Percentiles rank a stretch among this genome's conserved stretches.
Conservation (phyloP, 30 jellyfish, hydroid and myxozoan genomes). For the Cassiopea andromeda region DNA sequence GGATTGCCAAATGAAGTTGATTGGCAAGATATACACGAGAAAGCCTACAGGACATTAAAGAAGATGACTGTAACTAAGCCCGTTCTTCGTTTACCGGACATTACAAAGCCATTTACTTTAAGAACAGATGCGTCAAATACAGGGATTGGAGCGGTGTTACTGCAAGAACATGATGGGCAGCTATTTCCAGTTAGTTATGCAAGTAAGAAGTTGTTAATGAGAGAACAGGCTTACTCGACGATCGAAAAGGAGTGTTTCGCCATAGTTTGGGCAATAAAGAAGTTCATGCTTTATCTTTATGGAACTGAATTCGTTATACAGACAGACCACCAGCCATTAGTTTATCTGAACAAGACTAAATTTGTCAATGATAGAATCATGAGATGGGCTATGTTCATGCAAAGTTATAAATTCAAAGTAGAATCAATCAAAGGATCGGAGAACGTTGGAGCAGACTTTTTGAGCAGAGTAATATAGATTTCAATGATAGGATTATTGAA, state of each 20-base stretch:
- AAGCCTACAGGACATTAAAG: constrained; percentile 33
- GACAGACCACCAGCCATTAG: constrained; percentile 64
- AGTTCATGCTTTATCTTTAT: constrained; percentile 48
- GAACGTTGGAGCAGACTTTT: too few relatives aligned
- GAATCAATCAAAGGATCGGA: too few relatives aligned
- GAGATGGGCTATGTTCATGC: too few relatives aligned
- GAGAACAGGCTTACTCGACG: constrained; percentile 41
- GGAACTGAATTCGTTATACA: constrained; percentile 48
- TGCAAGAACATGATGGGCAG: constrained; percentile 47
- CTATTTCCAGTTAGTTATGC: constrained; percentile 54
- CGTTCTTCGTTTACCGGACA: constrained; percentile 48
- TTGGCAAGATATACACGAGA: constrained; percentile 44
- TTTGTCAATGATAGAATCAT: too few relatives aligned
- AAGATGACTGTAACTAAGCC: constrained; percentile 34
- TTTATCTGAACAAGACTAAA: too few relatives aligned
- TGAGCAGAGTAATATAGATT: too few relatives aligned
- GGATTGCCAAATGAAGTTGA: constrained; percentile 47
- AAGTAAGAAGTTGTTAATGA: constrained; percentile 32
- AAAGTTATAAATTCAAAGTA: too few relatives aligned
- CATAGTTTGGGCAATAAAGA: constrained; percentile 52
- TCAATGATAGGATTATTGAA: too few relatives aligned
- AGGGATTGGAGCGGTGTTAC: constrained; percentile 54
- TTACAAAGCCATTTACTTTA: constrained; percentile 14
- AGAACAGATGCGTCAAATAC: constrained; percentile 59
- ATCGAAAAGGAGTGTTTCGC: constrained; percentile 52